phyloP scores from a whole-genome alignment of 2,797 vertebrate genomes.

The Anas bernieri region DNA sequence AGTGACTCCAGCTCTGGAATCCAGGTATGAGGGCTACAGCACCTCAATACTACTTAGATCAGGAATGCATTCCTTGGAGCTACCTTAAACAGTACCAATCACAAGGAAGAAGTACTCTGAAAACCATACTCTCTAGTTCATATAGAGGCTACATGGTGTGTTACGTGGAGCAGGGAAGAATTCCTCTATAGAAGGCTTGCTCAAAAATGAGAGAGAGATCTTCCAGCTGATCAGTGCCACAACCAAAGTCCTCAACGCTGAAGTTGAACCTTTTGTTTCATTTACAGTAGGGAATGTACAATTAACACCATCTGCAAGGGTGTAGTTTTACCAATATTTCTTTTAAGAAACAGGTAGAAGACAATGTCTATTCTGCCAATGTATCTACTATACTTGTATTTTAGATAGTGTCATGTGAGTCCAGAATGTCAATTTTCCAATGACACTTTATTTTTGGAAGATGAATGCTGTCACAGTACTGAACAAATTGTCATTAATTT shows the following conservation, averaged over 20 bases:
- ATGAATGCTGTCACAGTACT: not conserved
- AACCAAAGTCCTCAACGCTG: not conserved
- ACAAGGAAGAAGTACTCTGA: not conserved
- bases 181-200: not conserved
- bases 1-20: not conserved
- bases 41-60: not conserved
- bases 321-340: not conserved
- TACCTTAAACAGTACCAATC: not conserved
- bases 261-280: not conserved
- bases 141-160: not conserved
- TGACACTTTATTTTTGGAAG: not conserved
- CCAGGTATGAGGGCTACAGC: not conserved
- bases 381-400: not conserved
- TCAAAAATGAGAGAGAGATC: not conserved
- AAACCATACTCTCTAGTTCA: not conserved
- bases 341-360: not conserved
- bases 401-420: not conserved
- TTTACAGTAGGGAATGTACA: not conserved
- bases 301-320: not conserved
- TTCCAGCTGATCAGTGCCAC: not conserved
- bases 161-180: not conserved
- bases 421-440: not conserved
- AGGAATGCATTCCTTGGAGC: not conserved
- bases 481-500: not conserved
- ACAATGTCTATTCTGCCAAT: not conserved